phyloP scores from a whole-genome alignment of 2,888 invertebrate species.

The Macaria notata region DNA sequence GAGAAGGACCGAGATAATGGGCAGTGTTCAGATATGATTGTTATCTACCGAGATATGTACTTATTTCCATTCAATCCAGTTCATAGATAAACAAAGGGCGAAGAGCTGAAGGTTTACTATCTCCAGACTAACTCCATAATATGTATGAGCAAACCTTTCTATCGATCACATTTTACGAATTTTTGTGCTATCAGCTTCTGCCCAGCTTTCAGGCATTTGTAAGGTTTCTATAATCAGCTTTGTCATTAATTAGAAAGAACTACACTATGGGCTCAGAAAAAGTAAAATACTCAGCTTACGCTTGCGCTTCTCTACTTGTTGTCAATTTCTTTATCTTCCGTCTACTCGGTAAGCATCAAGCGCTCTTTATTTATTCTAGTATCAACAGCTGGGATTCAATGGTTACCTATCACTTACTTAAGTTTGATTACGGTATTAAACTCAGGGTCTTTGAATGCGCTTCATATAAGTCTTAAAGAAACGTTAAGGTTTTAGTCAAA shows the following conservation, averaged over 20 bases:
- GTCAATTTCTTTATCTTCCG: slow-evolving; percentile 26
- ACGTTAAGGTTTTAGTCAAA: slow-evolving; percentile 16
- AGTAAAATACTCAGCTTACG: too few relatives aligned
- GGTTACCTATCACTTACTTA: slow-evolving; percentile 13
- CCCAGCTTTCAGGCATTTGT: too few relatives aligned
- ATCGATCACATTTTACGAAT: too few relatives aligned
- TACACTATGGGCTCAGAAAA: too few relatives aligned
- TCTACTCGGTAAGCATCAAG: slow-evolving; percentile 26
- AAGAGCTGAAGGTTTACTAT: too few relatives aligned
- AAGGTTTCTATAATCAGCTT: too few relatives aligned
- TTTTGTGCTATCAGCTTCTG: too few relatives aligned
- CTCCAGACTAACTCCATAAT: too few relatives aligned
- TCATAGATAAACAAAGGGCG: too few relatives aligned
- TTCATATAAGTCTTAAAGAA: slow-evolving; percentile 16
- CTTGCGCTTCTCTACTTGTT: slow-evolving; percentile 1
- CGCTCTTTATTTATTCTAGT: slow-evolving; percentile 20
- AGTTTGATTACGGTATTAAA: slow-evolving; percentile 19
- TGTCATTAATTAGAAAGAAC: too few relatives aligned
- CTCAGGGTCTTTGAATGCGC: slow-evolving; percentile 23
- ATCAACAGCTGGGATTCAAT: slow-evolving; percentile 28
- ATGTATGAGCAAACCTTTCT: too few relatives aligned
- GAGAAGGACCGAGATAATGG: slow-evolving; percentile 2
- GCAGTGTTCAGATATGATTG: slow-evolving; percentile 32
- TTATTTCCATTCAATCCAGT: background rate
- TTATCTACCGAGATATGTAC: slow-evolving; percentile 22